Evolutionary conservation across 2,888 invertebrate genomes (phyloP).

Genomic region (Drosophila phalerata): DNA sequence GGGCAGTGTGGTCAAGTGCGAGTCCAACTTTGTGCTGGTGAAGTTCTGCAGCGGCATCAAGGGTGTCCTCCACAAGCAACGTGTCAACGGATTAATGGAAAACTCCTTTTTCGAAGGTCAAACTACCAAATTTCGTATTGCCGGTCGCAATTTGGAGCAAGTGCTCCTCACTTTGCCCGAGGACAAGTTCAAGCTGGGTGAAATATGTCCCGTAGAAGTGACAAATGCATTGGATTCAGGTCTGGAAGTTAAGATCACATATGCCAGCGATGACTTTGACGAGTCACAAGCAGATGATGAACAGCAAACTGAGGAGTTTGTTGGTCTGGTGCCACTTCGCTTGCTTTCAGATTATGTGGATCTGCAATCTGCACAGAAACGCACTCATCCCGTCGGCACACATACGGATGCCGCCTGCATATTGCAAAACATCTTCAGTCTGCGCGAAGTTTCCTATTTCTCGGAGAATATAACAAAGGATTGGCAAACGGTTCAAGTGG

Average conservation of each 20-base stretch:
- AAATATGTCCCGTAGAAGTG: constrained; percentile 80
- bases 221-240: constrained; percentile 81
- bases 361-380: constrained; percentile 79
- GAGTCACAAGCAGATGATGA: constrained; percentile 31
- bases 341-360: constrained; percentile 83
- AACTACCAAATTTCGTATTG: constrained; percentile 82
- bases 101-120: constrained; percentile 80
- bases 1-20: constrained; percentile 83
- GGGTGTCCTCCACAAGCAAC: constrained; percentile 83
- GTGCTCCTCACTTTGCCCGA: constrained; percentile 78
- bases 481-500: constrained; percentile 78
- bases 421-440: constrained; percentile 82
- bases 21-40: constrained; percentile 74
- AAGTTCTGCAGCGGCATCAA: constrained; percentile 85
- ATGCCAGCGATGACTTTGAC: constrained; percentile 47
- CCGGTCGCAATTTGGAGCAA: constrained; percentile 70
- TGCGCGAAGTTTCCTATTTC: constrained; percentile 83
- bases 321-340: constrained; percentile 84
- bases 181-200: constrained; percentile 80
- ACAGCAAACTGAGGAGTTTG: constrained; percentile 56
- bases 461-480: constrained; percentile 67
- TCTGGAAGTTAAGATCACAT: constrained; percentile 83
- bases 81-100: constrained; percentile 58
- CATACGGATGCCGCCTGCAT: constrained; percentile 78
- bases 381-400: constrained; percentile 67